Percentiles rank a stretch among this genome's conserved stretches.
These are phyloP conservation scores for Platorchestia sp. DNA, from an alignment of 1,140 invertebrate genomes.

Conservation along the genomic window DNA sequence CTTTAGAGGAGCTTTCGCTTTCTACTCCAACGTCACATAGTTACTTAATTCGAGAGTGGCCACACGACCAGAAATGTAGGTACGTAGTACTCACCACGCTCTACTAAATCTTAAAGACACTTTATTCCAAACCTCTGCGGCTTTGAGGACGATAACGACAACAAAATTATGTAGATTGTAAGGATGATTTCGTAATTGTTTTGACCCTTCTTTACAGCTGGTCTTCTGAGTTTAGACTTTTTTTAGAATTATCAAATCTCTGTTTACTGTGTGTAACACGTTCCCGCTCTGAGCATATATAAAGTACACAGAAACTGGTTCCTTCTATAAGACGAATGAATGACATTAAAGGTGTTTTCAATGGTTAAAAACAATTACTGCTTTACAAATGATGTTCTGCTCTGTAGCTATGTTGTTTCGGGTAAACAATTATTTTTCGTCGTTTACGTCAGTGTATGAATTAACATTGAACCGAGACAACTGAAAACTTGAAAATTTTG, in stretches of 20 bases:
- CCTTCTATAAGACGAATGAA: neutral
- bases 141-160: neutral
- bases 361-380: neutral
- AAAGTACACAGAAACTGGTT: neutral
- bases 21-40: neutral
- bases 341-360: neutral
- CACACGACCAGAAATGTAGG: neutral
- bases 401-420: too few relatives aligned
- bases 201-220: neutral
- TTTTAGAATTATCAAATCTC: neutral
- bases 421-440: too few relatives aligned
- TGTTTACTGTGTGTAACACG: neutral
- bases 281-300: neutral
- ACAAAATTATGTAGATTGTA: neutral
- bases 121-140: neutral
- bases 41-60: neutral
- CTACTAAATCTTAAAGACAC: neutral
- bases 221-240: neutral
- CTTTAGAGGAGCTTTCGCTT: neutral
- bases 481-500: too few relatives aligned
- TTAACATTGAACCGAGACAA: too few relatives aligned
- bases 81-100: neutral
- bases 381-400: too few relatives aligned
- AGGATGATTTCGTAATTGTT: neutral
- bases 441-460: too few relatives aligned